Evolutionary conservation across 2,113 vertebrate genomes (phyloP), one percentile per base, ranked within the genome.

Genomic region (Forbesichthys papilliferus): DNA sequence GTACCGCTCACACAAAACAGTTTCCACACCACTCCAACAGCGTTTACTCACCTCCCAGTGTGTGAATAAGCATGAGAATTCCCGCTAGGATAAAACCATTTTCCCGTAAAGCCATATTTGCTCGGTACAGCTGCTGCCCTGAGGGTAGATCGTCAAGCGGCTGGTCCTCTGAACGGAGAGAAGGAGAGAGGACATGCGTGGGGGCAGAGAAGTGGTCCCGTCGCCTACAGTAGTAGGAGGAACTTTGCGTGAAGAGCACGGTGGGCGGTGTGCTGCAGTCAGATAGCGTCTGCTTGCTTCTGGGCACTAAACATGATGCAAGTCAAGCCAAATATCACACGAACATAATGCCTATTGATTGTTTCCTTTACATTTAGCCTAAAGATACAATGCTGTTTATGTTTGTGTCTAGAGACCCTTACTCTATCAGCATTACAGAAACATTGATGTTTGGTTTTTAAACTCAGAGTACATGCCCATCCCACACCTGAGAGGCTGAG

Each of bases 91-190:
- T 64, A 69, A 68, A 72, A 14, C 55, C 56, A 48, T 54, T 49
- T 73, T 75, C 65, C 68, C 65, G 69, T 64, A 61, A 68, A 80
- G 78, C 80, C 91, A 92, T 92, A 78, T 61, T 74, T 27, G 77
- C 69, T 75, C 16, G 55, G 71, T 61, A 12, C 13, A 49, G 82
- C 69, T 73, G 73, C 70, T 72, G 73, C 80, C 53, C 62, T 51
- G 27, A 33, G 52, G 59, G 67, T 52, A 51, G 64, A 71, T 59
- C 56, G 73, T 78, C 61, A 64, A 83, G 63, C 3, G 55, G 53
- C 52, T 59, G 74, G 64, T 71, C 61, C 67, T 71, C 20, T 33
- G 64, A n/a, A 55, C 55, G 61, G 68, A 66, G 64, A 71, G 18
- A 52, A 52, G 68, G 18, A 56, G 52, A 57, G 9, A 34, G 34